Base-by-base conservation (phyloP, 2,113 vertebrate genomes). In the Synchiropus splendidus region DNA sequence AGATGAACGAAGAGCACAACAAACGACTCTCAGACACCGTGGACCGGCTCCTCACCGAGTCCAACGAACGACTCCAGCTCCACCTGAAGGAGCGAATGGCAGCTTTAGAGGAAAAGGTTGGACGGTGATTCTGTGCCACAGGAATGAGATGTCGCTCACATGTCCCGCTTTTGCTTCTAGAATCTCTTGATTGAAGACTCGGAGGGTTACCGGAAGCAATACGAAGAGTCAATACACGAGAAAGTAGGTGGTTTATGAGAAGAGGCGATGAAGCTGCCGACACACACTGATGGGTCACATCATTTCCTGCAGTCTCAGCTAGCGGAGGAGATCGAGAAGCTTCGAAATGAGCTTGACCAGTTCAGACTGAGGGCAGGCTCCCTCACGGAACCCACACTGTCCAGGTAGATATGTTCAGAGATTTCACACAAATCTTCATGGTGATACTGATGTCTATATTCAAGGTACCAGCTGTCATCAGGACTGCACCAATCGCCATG, bases 1-100 rank as follows among this genome's bases (percentile, higher is more conserved):
- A 98, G 86, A 99, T 99, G 95, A 99, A 99, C 36, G 94, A 99
- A 57, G 95, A 98, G 36, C 94, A 99, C 85, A 99, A 99, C 67
- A 99, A 97, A 79, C 87, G 95, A 1, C 80, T 99, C 13, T 99
- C 95, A 0, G 95, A 99, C 75, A 99, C 95, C 0, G 94, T 99
- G 63, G 95, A 98, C 72, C 77, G 92, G 61, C 92, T 99, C 64
- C 78, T 98, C 57, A 98, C 92, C 1, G 95, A 99, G 71, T 99
- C 95, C 50, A 98, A 99, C 42, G 94, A 99, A 42, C 90, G 95
- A 1, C 79, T 99, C 1, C 95, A 99, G 63, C 87, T 99, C 1
- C 95, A 99, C 64, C 83, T 98, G 13, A 99, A 99, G 74, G 95
- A 99, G 71, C 87, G 95, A 34, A 99, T 98, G 94, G 89, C 95